Conservation (phyloP, 2,113 vertebrate species). For the Procapra przewalskii region DNA sequence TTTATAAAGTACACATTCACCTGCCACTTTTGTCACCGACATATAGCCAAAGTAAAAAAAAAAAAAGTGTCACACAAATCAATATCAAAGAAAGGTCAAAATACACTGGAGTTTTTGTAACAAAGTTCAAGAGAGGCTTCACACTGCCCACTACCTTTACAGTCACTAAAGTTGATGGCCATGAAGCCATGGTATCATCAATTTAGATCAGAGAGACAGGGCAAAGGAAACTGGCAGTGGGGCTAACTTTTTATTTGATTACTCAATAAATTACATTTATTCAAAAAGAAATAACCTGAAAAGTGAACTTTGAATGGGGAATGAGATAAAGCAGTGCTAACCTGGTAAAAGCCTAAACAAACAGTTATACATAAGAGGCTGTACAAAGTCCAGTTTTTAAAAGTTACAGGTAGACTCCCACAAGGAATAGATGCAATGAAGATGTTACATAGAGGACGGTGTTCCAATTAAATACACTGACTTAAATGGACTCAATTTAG, state of each 20-base stretch:
- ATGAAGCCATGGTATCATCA: neutral
- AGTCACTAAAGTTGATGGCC: neutral
- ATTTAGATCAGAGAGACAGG: neutral
- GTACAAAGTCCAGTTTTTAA: neutral
- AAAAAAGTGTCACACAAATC: neutral
- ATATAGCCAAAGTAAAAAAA: neutral
- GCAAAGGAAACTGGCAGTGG: neutral
- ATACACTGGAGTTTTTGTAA: neutral
- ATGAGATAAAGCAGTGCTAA: neutral
- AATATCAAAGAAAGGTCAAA: neutral
- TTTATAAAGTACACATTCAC: neutral
- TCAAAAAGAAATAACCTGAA: neutral
- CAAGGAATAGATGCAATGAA: neutral
- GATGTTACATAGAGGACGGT: neutral
- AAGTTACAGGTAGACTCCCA: neutral
- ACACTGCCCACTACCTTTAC: neutral
- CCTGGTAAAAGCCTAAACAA: neutral
- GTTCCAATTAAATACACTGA: neutral
- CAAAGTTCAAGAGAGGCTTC: neutral
- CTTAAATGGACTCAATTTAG: conserved; percentile 27
- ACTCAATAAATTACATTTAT: neutral
- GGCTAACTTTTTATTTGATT: neutral
- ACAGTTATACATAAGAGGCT: neutral
- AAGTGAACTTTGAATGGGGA: neutral
- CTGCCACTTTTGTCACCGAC: neutral